phyloP scores from a whole-genome alignment of 2,797 vertebrate genomes.

The Natrix natrix region DNA sequence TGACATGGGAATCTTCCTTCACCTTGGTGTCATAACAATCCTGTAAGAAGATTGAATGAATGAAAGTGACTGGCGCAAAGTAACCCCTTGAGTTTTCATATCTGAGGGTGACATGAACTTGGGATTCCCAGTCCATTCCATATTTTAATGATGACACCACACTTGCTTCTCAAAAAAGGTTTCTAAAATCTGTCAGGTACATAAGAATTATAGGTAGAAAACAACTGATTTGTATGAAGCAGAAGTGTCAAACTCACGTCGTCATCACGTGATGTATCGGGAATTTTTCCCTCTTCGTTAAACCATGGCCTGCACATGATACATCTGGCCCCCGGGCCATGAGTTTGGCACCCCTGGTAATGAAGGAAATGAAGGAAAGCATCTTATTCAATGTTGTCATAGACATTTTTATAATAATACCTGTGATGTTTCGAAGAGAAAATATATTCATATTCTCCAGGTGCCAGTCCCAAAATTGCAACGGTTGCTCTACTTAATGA shows the following conservation, averaged over 20 bases:
- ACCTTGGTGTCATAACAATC: not conserved
- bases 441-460: slow-evolving; percentile 38
- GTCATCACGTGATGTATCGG: no score
- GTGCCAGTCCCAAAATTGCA: slow-evolving; percentile 53
- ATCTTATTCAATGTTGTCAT: not conserved
- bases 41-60: not conserved
- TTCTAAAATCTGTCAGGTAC: not conserved
- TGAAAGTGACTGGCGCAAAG: not conserved
- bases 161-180: not conserved
- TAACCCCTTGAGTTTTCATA: not conserved
- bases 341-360: no score
- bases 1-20: not conserved
- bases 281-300: no score
- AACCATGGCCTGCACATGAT: no score
- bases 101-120: not conserved
- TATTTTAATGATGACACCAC: not conserved
- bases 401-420: slow-evolving; percentile 11
- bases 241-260: no score
- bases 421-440: not conserved
- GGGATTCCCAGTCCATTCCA: not conserved
- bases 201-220: not conserved
- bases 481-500: slow-evolving; percentile 38
- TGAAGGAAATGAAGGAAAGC: not conserved
- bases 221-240: not conserved
- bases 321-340: rapidly evolving